Evolutionary conservation across 2,113 vertebrate genomes (phyloP), one percentile per base, ranked within the genome.

Genomic region (Thalassoma bifasciatum): DNA sequence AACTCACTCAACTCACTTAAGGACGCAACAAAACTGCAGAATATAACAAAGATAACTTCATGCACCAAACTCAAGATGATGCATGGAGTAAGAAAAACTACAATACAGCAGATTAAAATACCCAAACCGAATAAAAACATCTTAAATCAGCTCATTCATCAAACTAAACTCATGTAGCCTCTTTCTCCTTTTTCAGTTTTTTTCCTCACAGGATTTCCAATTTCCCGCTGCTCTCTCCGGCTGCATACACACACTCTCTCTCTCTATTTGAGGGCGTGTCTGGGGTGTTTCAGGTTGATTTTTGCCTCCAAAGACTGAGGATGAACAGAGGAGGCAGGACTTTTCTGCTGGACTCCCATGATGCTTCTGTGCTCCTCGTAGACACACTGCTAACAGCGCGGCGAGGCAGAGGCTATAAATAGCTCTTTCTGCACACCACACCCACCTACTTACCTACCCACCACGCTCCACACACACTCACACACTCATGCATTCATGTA

Each of bases 331-430:
- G 70, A 62, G 42, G 74, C 84, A 60, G 57, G 37, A 50, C 65
- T 60, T 57, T 63, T 72, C 74, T 73, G 54, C 67, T 54, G 67
- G 75, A 85, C 73, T 64, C 66, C 67, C 77, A 79, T 78, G 77
- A 80, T 83, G 83, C 83, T 83, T 72, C 68, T 77, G 19, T 24
- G 30, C 19, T 87, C 72, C 72, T 74, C 30, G 21, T 86, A 81
- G 88, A 86, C 71, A 81, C 52, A 37, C 34, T 11, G 83, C 78
- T 71, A 68, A 77, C 64, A 66, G 79, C 82, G 52, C 81, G 73
- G 81, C 82, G 67, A 84, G 74, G 79, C 46, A 21, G 67, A 16
- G 0, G 61, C 84, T 86, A 91, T 77, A 86, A 86, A 89, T 88
- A 90, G 70, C 73, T 65, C 63, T 23, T 0, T 17, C 24, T 66